Evolutionary conservation across 1,140 invertebrate genomes (phyloP).

Genomic region (Drosophila elegans): DNA sequence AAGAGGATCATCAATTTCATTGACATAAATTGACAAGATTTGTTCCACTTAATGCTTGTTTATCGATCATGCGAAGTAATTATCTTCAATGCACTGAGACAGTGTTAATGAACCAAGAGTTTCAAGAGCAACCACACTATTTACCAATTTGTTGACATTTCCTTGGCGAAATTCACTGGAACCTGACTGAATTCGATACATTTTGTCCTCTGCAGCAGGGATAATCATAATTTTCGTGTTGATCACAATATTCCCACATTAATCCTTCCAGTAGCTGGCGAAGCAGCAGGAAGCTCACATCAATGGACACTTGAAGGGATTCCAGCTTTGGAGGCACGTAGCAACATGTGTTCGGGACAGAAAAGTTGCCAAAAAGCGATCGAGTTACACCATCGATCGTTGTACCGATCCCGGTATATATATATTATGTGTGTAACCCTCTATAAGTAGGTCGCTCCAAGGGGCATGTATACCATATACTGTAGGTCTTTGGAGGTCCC

Average conservation of each 20-base stretch:
- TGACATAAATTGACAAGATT: conserved; percentile 8
- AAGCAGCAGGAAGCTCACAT: conserved; percentile 74
- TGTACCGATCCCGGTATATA: not conserved
- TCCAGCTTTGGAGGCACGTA: conserved; percentile 67
- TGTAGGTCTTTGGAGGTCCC: conserved; percentile 16
- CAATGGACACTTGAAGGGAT: conserved; percentile 75
- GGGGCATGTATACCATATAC: not conserved
- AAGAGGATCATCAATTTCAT: not conserved
- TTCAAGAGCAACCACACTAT: conserved; percentile 13
- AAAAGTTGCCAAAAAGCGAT: conserved; percentile 61
- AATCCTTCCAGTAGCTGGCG: conserved; percentile 24
- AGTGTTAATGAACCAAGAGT: conserved; percentile 38
- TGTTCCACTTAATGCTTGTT: conserved; percentile 18
- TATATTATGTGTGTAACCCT: conserved; percentile 1
- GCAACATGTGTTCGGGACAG: conserved; percentile 47
- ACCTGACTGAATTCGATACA: conserved; percentile 39
- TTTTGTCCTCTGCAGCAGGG: conserved; percentile 9
- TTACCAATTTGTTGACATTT: conserved; percentile 37
- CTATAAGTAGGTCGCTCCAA: conserved; percentile 42
- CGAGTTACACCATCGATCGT: conserved; percentile 53
- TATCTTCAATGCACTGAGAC: not conserved
- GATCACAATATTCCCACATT: conserved; percentile 77
- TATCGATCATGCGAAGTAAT: conserved; percentile 13
- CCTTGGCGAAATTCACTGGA: conserved; percentile 23
- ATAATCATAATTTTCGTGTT: conserved; percentile 35